Percentiles rank a stretch among this genome's conserved stretches.
These are phyloP conservation scores for Rhea americana DNA, from an alignment of 2,113 vertebrate genomes.

Conservation along the genomic window DNA sequence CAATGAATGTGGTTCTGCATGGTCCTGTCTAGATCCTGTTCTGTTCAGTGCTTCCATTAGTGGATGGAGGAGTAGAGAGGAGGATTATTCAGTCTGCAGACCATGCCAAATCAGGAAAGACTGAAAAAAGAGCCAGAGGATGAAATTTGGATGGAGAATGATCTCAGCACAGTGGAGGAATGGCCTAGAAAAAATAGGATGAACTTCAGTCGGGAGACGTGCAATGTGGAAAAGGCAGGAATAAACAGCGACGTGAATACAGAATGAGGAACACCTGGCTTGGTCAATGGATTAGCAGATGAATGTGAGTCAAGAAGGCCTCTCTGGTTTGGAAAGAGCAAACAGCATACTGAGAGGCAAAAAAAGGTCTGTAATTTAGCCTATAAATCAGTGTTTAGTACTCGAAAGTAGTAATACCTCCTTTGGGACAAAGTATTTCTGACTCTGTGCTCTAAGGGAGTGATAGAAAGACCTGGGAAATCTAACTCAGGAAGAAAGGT, in stretches of 20 bases:
- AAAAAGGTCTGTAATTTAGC: neutral
- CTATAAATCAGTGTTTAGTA: neutral
- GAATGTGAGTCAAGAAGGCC: constrained; percentile 50
- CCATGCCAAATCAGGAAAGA: neutral
- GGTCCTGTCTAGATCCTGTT: neutral
- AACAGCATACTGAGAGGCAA: neutral
- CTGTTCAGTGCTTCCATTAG: too few species aligned
- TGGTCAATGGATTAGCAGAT: constrained; percentile 14
- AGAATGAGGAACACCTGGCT: constrained; percentile 43
- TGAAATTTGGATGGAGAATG: neutral
- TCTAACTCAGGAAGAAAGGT: neutral
- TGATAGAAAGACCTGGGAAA: neutral
- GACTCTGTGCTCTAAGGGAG: neutral
- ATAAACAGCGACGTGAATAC: neutral
- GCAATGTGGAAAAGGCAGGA: neutral
- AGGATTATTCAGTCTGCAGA: neutral
- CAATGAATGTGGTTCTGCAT: neutral
- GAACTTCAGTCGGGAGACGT: fast-evolving
- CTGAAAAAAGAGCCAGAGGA: neutral
- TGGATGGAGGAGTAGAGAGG: neutral
- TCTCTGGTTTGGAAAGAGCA: neutral
- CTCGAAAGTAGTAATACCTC: neutral
- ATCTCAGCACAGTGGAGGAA: neutral
- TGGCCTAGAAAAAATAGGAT: neutral
- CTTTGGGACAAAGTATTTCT: neutral